These are phyloP conservation scores for Sitophilus oryzae DNA, from an alignment of 1,140 invertebrate genomes.

Conservation along the genomic window DNA sequence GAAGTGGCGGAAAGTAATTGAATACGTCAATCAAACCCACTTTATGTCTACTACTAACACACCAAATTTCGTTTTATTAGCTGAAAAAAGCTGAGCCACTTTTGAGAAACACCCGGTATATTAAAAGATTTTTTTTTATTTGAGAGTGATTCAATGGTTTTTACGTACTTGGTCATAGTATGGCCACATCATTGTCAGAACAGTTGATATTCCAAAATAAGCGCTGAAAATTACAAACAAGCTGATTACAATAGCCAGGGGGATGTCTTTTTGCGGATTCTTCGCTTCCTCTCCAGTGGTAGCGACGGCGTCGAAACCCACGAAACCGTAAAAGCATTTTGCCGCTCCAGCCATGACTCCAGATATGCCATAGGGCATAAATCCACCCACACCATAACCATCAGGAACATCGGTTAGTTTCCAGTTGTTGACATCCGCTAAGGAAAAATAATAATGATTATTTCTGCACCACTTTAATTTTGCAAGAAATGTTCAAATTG, in stretches of 20 bases:
- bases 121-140: not conserved
- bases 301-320: slow-evolving; percentile 86
- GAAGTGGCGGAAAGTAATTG: too few relatives aligned
- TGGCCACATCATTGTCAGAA: slow-evolving; percentile 89
- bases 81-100: too few relatives aligned
- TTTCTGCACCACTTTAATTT: too few relatives aligned
- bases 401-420: slow-evolving; percentile 50
- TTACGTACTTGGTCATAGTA: slow-evolving; percentile 72
- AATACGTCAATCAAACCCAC: too few relatives aligned
- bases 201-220: slow-evolving; percentile 80
- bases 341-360: slow-evolving; percentile 81
- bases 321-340: slow-evolving; percentile 89
- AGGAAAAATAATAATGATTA: too few relatives aligned
- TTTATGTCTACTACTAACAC: too few relatives aligned
- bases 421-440: slow-evolving; percentile 65
- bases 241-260: slow-evolving; percentile 78
- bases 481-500: too few relatives aligned
- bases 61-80: too few relatives aligned
- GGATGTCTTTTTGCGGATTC: slow-evolving; percentile 83
- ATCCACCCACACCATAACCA: slow-evolving; percentile 62
- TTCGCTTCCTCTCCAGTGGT: slow-evolving; percentile 82
- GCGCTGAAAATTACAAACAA: slow-evolving; percentile 71
- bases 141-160: not conserved
- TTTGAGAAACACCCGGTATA: not conserved
- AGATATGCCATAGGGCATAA: slow-evolving; percentile 76